Evolutionary conservation across 2,888 invertebrate species (phyloP).

Genomic region (Eupithecia subumbrata): DNA sequence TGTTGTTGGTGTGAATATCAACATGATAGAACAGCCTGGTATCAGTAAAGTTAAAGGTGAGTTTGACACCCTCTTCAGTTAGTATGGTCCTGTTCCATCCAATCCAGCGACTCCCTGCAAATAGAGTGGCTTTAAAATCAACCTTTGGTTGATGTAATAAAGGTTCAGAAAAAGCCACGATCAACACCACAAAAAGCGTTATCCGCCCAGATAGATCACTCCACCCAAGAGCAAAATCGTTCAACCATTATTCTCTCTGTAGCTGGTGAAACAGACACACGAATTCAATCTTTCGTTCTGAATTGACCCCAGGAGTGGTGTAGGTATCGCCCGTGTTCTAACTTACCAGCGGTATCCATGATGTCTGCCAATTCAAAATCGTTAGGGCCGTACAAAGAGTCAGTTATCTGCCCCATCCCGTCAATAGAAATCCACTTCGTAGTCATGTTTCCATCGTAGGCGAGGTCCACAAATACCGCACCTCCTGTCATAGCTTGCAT

Average conservation of each 20-base stretch:
- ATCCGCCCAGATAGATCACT: background rate
- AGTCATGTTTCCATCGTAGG: constrained; percentile 88
- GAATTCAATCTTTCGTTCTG: background rate
- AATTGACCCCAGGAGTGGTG: background rate
- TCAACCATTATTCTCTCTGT: background rate
- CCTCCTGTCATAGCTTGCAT: constrained; percentile 87
- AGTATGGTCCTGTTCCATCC: constrained; percentile 91
- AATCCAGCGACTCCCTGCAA: constrained; percentile 89
- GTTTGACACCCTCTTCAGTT: constrained; percentile 86
- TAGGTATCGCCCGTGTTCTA: background rate
- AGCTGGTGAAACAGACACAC: background rate
- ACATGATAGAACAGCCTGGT: constrained; percentile 89
- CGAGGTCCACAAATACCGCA: constrained; percentile 89
- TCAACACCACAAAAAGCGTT: background rate
- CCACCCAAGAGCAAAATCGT: background rate
- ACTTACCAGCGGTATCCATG: constrained; percentile 83
- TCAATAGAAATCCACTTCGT: constrained; percentile 83
- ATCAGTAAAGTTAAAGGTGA: constrained; percentile 92
- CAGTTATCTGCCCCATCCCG: constrained; percentile 93
- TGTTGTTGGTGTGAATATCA: constrained; percentile 91
- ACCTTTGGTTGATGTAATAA: background rate
- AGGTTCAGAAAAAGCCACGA: background rate
- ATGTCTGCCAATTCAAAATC: constrained; percentile 85
- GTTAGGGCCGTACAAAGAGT: constrained; percentile 88
- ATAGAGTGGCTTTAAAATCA: constrained; percentile 14